Conservation (phyloP, 2,888 invertebrate species). For the Gryllus longicercus region DNA sequence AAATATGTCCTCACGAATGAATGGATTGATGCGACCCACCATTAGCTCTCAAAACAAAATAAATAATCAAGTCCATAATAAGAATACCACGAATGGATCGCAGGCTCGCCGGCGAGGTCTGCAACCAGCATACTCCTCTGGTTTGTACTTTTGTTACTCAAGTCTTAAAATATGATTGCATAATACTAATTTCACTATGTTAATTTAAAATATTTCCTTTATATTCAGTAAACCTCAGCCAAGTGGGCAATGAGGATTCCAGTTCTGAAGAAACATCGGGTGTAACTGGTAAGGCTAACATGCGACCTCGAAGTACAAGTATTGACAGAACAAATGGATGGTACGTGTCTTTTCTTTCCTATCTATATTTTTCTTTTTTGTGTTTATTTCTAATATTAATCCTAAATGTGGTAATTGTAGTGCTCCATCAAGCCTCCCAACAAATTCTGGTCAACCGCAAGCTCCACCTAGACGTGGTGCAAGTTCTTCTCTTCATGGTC, state of each 20-base stretch:
- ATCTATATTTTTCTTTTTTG: not conserved
- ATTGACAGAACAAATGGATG: slow-evolving; percentile 52
- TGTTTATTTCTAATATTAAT: not conserved
- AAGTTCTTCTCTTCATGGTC: slow-evolving; percentile 42
- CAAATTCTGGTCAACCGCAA: slow-evolving; percentile 28
- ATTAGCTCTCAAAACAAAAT: slow-evolving; percentile 79
- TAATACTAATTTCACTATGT: not conserved
- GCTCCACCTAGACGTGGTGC: slow-evolving; percentile 28
- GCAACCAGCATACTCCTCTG: slow-evolving; percentile 64
- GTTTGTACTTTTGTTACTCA: slow-evolving; percentile 46
- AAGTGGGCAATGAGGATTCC: slow-evolving; percentile 73
- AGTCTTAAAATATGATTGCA: slow-evolving; percentile 23
- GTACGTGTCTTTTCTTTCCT: not conserved
- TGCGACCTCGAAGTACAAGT: slow-evolving; percentile 63
- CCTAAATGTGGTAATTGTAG: slow-evolving; percentile 3
- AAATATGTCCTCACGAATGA: slow-evolving; percentile 44
- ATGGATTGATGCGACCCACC: slow-evolving; percentile 71
- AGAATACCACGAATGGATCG: slow-evolving; percentile 28
- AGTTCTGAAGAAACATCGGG: slow-evolving; percentile 67
- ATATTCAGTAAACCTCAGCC: slow-evolving; percentile 62
- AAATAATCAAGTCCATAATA: slow-evolving; percentile 35
- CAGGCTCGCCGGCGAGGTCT: slow-evolving; percentile 57
- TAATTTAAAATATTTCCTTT: slow-evolving; percentile 19
- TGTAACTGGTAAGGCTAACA: slow-evolving; percentile 55
- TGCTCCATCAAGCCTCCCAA: slow-evolving; percentile 32